phyloP scores from a whole-genome alignment of 2,888 invertebrate species.

The Ischnus inquisitorius region DNA sequence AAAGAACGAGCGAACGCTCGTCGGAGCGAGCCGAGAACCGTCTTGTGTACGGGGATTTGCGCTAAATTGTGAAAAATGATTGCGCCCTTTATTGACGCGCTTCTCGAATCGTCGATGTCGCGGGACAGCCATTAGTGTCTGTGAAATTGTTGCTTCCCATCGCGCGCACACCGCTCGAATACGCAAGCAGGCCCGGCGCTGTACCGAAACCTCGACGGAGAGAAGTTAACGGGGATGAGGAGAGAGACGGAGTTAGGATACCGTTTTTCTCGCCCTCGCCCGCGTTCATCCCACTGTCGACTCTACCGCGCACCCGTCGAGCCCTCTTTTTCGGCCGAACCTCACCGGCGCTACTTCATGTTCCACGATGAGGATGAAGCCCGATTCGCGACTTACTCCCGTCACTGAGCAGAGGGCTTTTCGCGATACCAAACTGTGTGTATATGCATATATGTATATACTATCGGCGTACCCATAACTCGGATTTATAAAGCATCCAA shows the following conservation, averaged over 20 bases:
- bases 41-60: constrained; percentile 71
- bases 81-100: constrained; percentile 75
- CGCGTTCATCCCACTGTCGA: constrained; percentile 59
- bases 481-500: constrained; percentile 50
- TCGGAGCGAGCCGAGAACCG: constrained; percentile 3
- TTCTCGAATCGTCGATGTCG: constrained; percentile 67
- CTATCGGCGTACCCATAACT: constrained; percentile 4
- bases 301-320: constrained; percentile 15
- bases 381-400: constrained; percentile 30
- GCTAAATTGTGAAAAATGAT: constrained; percentile 82
- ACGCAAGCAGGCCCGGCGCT: constrained; percentile 70
- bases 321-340: constrained; percentile 40
- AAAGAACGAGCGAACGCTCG: constrained; percentile 4
- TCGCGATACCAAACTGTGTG: constrained; percentile 17
- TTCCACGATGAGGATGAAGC: neutral
- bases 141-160: constrained; percentile 79
- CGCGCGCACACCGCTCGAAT: constrained; percentile 79
- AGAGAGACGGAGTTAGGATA: constrained; percentile 31
- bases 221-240: neutral
- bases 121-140: constrained; percentile 75
- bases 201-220: neutral
- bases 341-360: constrained; percentile 24
- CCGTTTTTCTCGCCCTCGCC: constrained; percentile 56
- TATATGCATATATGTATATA: constrained; percentile 13
- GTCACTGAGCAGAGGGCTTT: constrained; percentile 10